Evolutionary conservation across 2,888 invertebrate species (phyloP).

Genomic region (Nemotelus nigrinus): DNA sequence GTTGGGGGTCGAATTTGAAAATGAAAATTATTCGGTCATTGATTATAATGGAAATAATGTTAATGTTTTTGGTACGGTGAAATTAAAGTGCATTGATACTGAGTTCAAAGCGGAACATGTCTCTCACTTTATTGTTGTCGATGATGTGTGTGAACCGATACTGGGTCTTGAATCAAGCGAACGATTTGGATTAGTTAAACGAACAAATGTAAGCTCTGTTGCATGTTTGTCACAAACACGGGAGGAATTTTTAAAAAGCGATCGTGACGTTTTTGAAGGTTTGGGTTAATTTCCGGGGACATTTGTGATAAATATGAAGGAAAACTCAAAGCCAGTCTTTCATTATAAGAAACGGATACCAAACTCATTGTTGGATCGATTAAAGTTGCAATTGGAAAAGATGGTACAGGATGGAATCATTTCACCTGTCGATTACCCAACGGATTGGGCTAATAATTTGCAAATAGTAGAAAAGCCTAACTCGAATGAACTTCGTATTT

Average conservation of each 20-base stretch:
- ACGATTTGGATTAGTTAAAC: too few species aligned
- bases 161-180: conserved; percentile 19
- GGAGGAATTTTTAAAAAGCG: background rate
- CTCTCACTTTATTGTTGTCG: conserved; percentile 38
- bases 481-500: too few species aligned
- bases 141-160: conserved; percentile 42
- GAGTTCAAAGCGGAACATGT: background rate
- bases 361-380: conserved; percentile 28
- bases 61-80: too few species aligned
- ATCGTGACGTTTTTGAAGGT: conserved; percentile 46
- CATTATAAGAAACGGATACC: conserved; percentile 50
- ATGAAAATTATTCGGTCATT: too few species aligned
- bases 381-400: conserved; percentile 17
- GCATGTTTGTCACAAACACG: too few species aligned
- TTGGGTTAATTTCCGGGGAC: conserved; percentile 3
- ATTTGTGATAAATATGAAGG: conserved; percentile 48
- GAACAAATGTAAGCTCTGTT: too few species aligned
- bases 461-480: too few species aligned
- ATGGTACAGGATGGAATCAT: too few species aligned
- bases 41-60: too few species aligned
- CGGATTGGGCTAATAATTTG: too few species aligned
- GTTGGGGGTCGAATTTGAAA: too few species aligned
- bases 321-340: conserved; percentile 48
- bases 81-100: background rate
- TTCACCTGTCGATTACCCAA: too few species aligned